phyloP scores from a whole-genome alignment of 2,888 invertebrate species.

The Antitype chi region DNA sequence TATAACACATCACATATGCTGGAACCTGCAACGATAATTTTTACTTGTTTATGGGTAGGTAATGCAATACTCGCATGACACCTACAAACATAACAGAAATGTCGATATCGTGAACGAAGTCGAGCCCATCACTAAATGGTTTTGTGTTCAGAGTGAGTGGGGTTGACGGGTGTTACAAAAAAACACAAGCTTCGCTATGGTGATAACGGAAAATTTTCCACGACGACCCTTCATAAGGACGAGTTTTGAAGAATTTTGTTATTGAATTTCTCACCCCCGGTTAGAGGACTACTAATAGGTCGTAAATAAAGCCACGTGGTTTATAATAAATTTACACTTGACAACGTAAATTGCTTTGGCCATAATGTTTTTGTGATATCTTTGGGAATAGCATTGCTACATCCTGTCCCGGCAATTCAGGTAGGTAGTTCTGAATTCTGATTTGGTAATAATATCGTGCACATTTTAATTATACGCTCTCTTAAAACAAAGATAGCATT shows the following conservation, averaged over 20 bases:
- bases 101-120: conserved; percentile 52
- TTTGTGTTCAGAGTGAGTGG: conserved; percentile 82
- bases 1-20: conserved; percentile 35
- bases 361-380: conserved; percentile 69
- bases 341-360: conserved; percentile 75
- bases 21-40: conserved; percentile 42
- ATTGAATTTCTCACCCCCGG: conserved; percentile 82
- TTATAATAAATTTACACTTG: conserved; percentile 81
- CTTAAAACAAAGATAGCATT: conserved; percentile 7
- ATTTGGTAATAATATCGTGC: conserved; percentile 44
- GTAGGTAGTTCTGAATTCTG: conserved; percentile 42
- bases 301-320: conserved; percentile 80
- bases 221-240: conserved; percentile 78
- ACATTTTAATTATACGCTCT: conserved; percentile 21
- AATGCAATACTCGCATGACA: conserved; percentile 48
- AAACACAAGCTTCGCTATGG: conserved; percentile 80
- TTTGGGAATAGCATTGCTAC: conserved; percentile 55
- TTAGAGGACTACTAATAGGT: conserved; percentile 77
- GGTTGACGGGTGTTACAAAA: conserved; percentile 85
- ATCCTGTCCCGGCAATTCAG: conserved; percentile 61
- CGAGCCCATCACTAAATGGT: conserved; percentile 73
- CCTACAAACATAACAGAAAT: conserved; percentile 23
- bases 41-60: conserved; percentile 46
- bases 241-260: conserved; percentile 81
- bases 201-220: conserved; percentile 85